A percentile compares a stretch with the other conserved stretches of the same genome.
Conservation (phyloP, 2,888 invertebrate genomes). For the Brassicogethes aeneus region DNA sequence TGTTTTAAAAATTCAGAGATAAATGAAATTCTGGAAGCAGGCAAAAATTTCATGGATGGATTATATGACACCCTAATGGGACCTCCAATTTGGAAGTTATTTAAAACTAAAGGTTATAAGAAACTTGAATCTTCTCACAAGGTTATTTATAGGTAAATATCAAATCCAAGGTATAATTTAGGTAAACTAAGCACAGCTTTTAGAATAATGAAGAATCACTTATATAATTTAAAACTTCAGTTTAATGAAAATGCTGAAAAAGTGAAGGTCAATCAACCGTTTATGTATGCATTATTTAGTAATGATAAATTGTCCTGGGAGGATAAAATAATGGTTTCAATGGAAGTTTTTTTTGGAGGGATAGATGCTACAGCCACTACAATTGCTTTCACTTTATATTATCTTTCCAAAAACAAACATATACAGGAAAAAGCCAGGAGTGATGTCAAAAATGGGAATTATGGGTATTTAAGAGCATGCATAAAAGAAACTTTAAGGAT, state of each 20-base stretch:
- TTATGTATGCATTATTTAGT: conserved; percentile 34
- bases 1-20: conserved; percentile 32
- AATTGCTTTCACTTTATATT: conserved; percentile 41
- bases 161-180: not conserved
- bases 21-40: conserved; percentile 40
- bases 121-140: conserved; percentile 44
- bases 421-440: conserved; percentile 54
- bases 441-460: conserved; percentile 45
- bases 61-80: conserved; percentile 42
- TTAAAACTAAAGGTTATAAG: conserved; percentile 43
- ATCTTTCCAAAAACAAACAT: conserved; percentile 51
- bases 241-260: conserved; percentile 16
- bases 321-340: conserved; percentile 44
- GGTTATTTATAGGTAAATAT: conserved; percentile 37
- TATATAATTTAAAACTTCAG: conserved; percentile 16
- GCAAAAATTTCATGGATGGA: conserved; percentile 42
- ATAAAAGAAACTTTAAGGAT: conserved; percentile 62
- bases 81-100: conserved; percentile 43
- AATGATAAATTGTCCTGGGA: conserved; percentile 37
- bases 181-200: conserved; percentile 4
- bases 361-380: conserved; percentile 49
- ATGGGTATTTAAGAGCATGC: conserved; percentile 59
- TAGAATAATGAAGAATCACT: conserved; percentile 24
- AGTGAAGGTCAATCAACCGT: conserved; percentile 27
- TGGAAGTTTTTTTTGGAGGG: conserved; percentile 50